A percentile compares a stretch with the other conserved stretches of the same genome.
phyloP scores from a whole-genome alignment of 2,888 invertebrate genomes.

The Synergus japonicus region DNA sequence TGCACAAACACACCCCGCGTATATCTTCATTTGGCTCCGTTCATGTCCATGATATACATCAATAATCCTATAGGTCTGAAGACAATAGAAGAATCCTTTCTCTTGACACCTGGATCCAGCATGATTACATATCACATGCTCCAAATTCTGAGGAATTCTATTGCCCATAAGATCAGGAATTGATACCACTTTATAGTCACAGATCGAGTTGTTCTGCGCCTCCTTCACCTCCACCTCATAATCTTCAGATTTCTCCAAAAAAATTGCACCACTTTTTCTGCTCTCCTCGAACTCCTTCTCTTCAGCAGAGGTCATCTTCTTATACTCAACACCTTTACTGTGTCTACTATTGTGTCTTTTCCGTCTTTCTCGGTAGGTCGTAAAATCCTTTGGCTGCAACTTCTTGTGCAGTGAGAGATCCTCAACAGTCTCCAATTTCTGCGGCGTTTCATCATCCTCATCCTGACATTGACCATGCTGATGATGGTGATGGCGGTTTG shows the following conservation, averaged over 20 bases:
- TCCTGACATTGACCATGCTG: not conserved
- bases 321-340: constrained; percentile 24
- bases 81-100: constrained; percentile 58
- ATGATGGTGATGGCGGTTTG: constrained; percentile 7
- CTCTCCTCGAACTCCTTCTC: constrained; percentile 20
- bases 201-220: constrained; percentile 61
- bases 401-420: not conserved
- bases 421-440: not conserved
- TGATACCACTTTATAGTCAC: constrained; percentile 61
- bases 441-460: not conserved
- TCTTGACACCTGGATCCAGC: constrained; percentile 57
- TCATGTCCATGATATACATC: constrained; percentile 48
- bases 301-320: constrained; percentile 14
- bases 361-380: constrained; percentile 42
- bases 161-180: constrained; percentile 53
- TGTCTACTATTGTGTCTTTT: constrained; percentile 38
- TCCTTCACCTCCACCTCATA: constrained; percentile 58
- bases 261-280: not conserved
- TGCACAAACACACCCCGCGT: constrained; percentile 64
- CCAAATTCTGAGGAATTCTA: constrained; percentile 55
- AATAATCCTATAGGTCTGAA: constrained; percentile 62
- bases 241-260: constrained; percentile 24
- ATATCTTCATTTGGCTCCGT: constrained; percentile 53
- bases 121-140: constrained; percentile 62
- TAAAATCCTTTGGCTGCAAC: constrained; percentile 16